Conservation (phyloP, 2,797 vertebrate genomes). For the Ctenopoma multispine region DNA sequence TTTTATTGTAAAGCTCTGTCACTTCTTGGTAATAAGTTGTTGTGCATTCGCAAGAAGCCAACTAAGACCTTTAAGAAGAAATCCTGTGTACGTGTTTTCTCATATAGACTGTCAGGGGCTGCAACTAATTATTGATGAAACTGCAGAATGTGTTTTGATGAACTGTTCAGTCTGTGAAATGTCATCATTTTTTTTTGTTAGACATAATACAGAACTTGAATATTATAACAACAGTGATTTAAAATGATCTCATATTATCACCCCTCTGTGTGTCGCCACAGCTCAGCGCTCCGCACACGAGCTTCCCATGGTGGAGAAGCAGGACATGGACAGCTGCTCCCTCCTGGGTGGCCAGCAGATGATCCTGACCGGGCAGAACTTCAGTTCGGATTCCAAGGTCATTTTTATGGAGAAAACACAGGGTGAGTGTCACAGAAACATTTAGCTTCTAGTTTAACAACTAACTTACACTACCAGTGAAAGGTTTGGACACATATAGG, state of each 20-base stretch:
- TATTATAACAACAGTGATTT: no score
- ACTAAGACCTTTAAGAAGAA: not conserved
- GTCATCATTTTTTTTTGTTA: no score
- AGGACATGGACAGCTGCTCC: constrained; percentile 92
- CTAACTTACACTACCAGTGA: no score
- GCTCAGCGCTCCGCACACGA: constrained; percentile 97
- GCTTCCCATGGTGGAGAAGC: constrained; percentile 95
- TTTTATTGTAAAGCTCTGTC: constrained; percentile 33
- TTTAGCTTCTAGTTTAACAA: not conserved
- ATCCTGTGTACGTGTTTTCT: not conserved
- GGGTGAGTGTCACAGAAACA: constrained; percentile 81
- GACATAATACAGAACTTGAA: no score
- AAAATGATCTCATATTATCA: no score
- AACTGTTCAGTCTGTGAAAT: not conserved
- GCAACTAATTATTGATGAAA: not conserved
- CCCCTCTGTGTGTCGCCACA: constrained; percentile 68
- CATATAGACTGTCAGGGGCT: not conserved
- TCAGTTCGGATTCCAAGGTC: constrained; percentile 97
- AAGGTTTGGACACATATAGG: no score
- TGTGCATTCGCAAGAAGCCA: constrained; percentile 26
- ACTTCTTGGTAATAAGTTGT: constrained; percentile 40
- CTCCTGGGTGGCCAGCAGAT: constrained; percentile 95
- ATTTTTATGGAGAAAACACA: constrained; percentile 95
- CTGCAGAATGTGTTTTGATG: not conserved
- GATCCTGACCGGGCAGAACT: constrained; percentile 97